Evolutionary conservation across 2,797 vertebrate species (phyloP), one percentile per base, ranked within the genome.

Genomic region (Remorina albescens): DNA sequence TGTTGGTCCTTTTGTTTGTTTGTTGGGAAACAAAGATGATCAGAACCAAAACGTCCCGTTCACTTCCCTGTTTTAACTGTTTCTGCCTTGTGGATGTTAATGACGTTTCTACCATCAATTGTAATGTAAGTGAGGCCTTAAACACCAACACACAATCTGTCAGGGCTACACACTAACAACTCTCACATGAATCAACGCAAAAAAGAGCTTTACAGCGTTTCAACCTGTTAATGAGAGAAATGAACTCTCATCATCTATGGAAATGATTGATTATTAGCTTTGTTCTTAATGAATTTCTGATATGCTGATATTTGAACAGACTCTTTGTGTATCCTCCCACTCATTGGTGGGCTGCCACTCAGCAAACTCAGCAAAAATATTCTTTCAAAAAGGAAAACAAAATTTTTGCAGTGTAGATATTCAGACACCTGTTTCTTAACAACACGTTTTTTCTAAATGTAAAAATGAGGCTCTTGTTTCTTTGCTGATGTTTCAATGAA

Each of bases 51-150:
- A n/a, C n/a, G n/a, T n/a, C n/a, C n/a, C n/a, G n/a, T n/a, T n/a
- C n/a, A n/a, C n/a, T n/a, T n/a, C 63, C 59, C 26, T n/a, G 2
- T 71, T 81, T 65, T 77, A 69, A 80, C 49, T 80, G 80, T 85
- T 66, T 84, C 66, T 32, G 70, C 49, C 75, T 75, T 80, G 61
- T 74, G 69, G 82, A 81, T 85, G 82, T 86, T 78, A 30, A 71
- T 56, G 66, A 59, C 84, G 39, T 80, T 9, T 44, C 58, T 15
- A 68, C 76, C 77, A 80, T 80, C 58, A 88, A 84, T 71, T 86
- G 78, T 89, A 88, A 90, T 75, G 86, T 89, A 88, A 91, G 86
- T 90, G 89, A 90, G 90, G 92, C 91, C 92, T 93, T 93, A 91
- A 88, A 90, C 71, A 84, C 44, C 13, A 4, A 75, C 78, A 32